phyloP scores from a whole-genome alignment of 30 jellyfish, hydroid and myxozoan genomes.

The Rhopilema esculentum region DNA sequence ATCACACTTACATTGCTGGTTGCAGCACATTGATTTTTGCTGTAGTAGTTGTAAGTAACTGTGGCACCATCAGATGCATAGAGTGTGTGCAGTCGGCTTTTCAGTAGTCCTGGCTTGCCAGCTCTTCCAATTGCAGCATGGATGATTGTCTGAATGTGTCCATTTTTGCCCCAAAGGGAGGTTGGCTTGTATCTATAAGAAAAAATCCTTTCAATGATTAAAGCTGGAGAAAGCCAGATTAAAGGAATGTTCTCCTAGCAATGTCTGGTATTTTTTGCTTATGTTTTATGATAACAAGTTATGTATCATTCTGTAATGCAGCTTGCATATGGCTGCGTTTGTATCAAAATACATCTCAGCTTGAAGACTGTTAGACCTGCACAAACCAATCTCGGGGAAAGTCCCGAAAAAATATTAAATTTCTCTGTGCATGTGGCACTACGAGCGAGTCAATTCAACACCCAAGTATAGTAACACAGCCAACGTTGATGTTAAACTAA shows the following conservation, averaged over 20 bases:
- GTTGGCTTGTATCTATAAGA: slow-evolving; percentile 84
- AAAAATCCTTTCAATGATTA: neutral
- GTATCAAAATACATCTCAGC: too few species aligned
- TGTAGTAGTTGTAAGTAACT: slow-evolving; percentile 71
- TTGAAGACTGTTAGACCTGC: too few species aligned
- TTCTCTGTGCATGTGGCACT: too few species aligned
- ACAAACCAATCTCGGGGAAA: too few species aligned
- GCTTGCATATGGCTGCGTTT: too few species aligned
- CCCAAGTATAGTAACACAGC: too few species aligned
- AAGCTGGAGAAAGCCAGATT: neutral
- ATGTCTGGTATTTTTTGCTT: too few species aligned
- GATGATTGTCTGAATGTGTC: slow-evolving; percentile 87
- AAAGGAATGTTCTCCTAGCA: neutral
- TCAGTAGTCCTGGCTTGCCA: slow-evolving; percentile 30
- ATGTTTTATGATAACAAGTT: too few species aligned
- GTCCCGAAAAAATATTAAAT: too few species aligned
- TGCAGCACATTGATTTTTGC: neutral
- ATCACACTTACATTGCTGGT: neutral
- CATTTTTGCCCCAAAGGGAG: slow-evolving; percentile 91
- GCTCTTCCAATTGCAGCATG: slow-evolving; percentile 85
- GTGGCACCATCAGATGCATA: slow-evolving; percentile 91
- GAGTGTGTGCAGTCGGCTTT: slow-evolving; percentile 43
- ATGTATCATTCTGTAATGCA: too few species aligned
- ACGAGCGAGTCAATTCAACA: too few species aligned
- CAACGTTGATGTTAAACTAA: too few species aligned